These are phyloP conservation scores for Threskiornis aethiopicus DNA, from an alignment of 2,797 vertebrate genomes.

Conservation along the genomic window DNA sequence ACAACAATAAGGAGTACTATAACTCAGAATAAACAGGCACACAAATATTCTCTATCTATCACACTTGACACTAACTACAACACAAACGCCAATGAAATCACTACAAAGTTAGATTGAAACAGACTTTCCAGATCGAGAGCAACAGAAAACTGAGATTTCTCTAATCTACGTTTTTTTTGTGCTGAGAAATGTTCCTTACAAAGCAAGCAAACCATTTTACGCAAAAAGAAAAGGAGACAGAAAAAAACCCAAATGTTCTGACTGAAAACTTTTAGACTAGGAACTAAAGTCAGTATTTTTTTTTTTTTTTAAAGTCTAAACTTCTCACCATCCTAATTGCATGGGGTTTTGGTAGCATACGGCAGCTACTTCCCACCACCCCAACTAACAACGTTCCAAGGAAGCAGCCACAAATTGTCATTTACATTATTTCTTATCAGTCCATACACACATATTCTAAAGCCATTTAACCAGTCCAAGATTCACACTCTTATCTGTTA, in stretches of 20 bases:
- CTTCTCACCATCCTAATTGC: not conserved
- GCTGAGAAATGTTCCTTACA: not conserved
- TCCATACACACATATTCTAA: not conserved
- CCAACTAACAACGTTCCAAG: not conserved
- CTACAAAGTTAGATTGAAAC: constrained; percentile 23
- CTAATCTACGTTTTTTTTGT: not conserved
- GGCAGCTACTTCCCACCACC: not conserved
- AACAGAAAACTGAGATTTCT: constrained; percentile 11
- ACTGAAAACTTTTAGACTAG: not conserved
- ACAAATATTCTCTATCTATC: constrained; percentile 9
- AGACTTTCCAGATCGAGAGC: not conserved
- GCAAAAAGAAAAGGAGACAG: not conserved
- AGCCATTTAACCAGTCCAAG: not conserved
- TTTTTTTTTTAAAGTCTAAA: not conserved
- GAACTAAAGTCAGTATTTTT: not conserved
- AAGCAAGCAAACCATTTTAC: not conserved
- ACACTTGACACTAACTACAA: constrained; percentile 34
- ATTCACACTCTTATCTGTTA: not conserved
- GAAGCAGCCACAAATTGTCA: not conserved
- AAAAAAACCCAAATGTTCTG: accelerated
- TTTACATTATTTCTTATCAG: not conserved
- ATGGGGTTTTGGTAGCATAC: not conserved
- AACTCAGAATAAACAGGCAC: constrained; percentile 1
- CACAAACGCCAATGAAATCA: constrained; percentile 23
- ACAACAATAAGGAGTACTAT: not conserved